phyloP scores from a whole-genome alignment of 2,113 vertebrate species.

The Odontesthes bonariensis region DNA sequence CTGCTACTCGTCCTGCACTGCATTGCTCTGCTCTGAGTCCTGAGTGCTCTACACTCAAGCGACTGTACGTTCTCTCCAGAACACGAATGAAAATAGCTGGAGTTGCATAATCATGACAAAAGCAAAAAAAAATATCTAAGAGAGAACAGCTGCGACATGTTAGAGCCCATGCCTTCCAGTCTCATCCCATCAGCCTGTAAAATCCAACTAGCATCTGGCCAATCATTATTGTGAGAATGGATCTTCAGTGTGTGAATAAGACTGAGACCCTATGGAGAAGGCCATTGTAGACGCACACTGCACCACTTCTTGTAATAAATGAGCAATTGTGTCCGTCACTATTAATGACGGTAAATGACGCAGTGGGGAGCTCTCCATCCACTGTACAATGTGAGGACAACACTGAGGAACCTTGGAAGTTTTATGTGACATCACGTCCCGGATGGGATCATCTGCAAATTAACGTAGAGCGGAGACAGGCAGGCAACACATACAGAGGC shows the following conservation, averaged over 20 bases:
- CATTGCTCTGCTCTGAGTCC: slow-evolving; percentile 5
- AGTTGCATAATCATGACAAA: slow-evolving; percentile 39
- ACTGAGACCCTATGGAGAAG: slow-evolving; percentile 48
- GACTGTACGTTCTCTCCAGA: slow-evolving; percentile 25
- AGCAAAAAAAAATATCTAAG: slow-evolving; percentile 6
- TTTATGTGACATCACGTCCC: slow-evolving; percentile 51
- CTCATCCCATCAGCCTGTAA: slow-evolving; percentile 10
- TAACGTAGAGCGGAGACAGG: slow-evolving; percentile 20
- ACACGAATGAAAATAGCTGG: slow-evolving; percentile 21
- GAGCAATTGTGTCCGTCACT: slow-evolving; percentile 67
- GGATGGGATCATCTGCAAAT: slow-evolving; percentile 41
- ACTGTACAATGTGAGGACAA: slow-evolving; percentile 42
- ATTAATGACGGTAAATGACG: slow-evolving; percentile 66
- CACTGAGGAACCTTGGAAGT: slow-evolving; percentile 39
- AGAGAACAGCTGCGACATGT: slow-evolving; percentile 43
- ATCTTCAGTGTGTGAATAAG: slow-evolving; percentile 61
- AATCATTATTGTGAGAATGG: slow-evolving; percentile 60
- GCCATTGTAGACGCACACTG: slow-evolving; percentile 45
- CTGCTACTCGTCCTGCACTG: slow-evolving; percentile 26
- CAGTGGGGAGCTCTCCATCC: slow-evolving; percentile 46
- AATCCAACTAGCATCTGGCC: slow-evolving; percentile 57
- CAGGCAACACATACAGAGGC: slow-evolving; percentile 19
- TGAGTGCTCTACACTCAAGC: not conserved
- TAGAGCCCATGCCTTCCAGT: slow-evolving; percentile 32
- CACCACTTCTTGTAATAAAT: slow-evolving; percentile 68